These are phyloP conservation scores for Gorsachius magnificus DNA, from an alignment of 2,797 vertebrate species.

Conservation along the genomic window DNA sequence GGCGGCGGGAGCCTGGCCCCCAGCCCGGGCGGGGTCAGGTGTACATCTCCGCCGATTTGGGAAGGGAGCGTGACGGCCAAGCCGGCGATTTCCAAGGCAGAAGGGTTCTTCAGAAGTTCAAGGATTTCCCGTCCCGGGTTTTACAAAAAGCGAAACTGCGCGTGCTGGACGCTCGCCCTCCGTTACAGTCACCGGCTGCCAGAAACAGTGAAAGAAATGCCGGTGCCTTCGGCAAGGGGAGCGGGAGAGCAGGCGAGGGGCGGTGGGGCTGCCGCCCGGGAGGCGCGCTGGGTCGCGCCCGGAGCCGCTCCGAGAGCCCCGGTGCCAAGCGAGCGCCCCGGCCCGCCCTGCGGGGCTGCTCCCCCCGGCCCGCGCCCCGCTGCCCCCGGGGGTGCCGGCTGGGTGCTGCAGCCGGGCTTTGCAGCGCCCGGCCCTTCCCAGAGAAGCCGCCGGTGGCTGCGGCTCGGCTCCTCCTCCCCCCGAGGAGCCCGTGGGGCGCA, in stretches of 20 bases:
- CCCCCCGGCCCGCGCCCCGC: too few relatives aligned
- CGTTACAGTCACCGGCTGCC: neutral
- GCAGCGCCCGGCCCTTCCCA: neutral
- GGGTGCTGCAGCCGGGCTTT: neutral
- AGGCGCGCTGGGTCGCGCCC: neutral
- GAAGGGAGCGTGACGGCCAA: neutral
- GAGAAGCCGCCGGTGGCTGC: neutral
- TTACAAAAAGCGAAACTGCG: neutral
- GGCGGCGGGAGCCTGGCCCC: neutral
- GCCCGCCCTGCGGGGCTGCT: neutral
- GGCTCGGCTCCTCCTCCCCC: neutral
- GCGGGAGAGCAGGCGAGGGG: neutral
- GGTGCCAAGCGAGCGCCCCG: neutral
- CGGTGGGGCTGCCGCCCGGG: neutral
- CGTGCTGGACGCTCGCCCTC: neutral
- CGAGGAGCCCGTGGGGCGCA: neutral
- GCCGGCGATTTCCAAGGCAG: neutral
- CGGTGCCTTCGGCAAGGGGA: neutral
- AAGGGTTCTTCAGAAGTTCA: neutral
- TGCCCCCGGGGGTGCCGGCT: neutral
- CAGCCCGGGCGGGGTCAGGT: neutral
- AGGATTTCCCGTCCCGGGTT: neutral
- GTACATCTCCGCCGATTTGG: neutral
- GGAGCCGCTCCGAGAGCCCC: neutral
- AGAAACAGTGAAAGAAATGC: neutral